phyloP scores from a whole-genome alignment of 2,888 invertebrate species.

The Yponomeuta sedellus region DNA sequence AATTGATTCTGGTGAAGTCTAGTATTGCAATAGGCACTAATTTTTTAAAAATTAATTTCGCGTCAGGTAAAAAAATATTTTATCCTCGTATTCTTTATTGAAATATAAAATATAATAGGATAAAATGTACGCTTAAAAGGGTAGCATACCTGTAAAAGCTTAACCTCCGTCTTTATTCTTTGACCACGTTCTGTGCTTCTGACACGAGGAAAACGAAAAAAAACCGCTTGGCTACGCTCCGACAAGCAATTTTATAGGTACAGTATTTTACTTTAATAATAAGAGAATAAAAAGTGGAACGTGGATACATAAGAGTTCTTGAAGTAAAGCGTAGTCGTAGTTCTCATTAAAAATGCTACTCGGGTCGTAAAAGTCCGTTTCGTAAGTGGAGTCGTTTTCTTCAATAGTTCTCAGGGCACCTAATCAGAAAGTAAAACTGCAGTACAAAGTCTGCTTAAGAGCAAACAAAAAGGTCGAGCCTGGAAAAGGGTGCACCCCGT shows the following conservation, averaged over 20 bases:
- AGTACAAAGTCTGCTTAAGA: constrained; percentile 1
- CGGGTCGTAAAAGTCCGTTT: background rate
- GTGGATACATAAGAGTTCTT: background rate
- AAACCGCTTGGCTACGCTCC: constrained; percentile 4
- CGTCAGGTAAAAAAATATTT: no score
- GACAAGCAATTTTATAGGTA: constrained; percentile 61
- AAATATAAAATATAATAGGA: no score
- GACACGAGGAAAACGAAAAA: constrained; percentile 30
- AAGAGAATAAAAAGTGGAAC: background rate
- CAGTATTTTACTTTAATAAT: constrained; percentile 25
- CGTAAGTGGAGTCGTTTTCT: background rate
- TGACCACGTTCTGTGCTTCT: constrained; percentile 50
- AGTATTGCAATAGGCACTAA: no score
- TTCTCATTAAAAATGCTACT: background rate
- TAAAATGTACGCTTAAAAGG: no score
- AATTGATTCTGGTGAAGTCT: no score
- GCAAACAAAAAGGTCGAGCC: constrained; percentile 2
- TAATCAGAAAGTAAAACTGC: background rate
- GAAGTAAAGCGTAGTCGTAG: background rate
- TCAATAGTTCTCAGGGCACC: background rate
- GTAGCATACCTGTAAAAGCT: constrained; percentile 22
- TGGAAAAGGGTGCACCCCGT: constrained; percentile 18
- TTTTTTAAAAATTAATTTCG: no score
- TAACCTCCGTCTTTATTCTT: constrained; percentile 47
- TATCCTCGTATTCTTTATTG: no score